Evolutionary conservation across 2,888 invertebrate species (phyloP), one percentile per base, ranked within the genome.

Genomic region (Camponotus fellah): DNA sequence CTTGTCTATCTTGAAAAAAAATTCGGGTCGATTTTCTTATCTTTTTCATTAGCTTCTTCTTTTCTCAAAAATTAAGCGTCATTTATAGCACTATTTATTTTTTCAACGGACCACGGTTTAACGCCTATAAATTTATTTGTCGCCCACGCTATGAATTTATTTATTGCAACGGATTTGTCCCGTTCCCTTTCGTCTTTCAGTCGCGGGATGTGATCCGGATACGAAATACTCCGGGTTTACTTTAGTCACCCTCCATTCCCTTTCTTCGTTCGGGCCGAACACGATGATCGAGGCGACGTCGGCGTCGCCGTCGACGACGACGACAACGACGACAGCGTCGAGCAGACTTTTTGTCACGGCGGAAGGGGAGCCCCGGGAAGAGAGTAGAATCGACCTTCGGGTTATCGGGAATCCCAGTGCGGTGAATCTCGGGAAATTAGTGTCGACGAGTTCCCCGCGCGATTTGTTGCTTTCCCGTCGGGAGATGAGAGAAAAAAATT

Each of bases 401-500:
- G 83, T 86, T 88, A 89, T 88, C 84, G 85, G 69, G 75, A 82
- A 84, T 68, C 80, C 79, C 80, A 82, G 72, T 75, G 66, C 46
- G 86, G 89, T 82, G 87, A 89, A 89, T 89, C 89, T 83, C 62
- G 62, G 87, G 86, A 89, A 89, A 89, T 89, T 89, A 89, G 89
- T 84, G 86, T 84, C 71, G 68, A 49, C 83, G 79, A 75, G 53
- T 84, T 84, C 17, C 68, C 82, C 71, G 81, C 75, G 82, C 64
- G 64, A 49, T 86, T 87, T 56, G 83, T 76, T 79, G 81, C 69
- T 66, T 83, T 56, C 26, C 75, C 58, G 26, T 5, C 40, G 65
- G 43, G 58, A 17, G 60, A 46, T 8, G 79, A 58, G 71, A 60
- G 60, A 79, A 46, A 46, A 71, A 71, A 71, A 60, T 79, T 60